phyloP scores from a whole-genome alignment of 2,888 invertebrate species.

The Nephrotoma guestfalica region DNA sequence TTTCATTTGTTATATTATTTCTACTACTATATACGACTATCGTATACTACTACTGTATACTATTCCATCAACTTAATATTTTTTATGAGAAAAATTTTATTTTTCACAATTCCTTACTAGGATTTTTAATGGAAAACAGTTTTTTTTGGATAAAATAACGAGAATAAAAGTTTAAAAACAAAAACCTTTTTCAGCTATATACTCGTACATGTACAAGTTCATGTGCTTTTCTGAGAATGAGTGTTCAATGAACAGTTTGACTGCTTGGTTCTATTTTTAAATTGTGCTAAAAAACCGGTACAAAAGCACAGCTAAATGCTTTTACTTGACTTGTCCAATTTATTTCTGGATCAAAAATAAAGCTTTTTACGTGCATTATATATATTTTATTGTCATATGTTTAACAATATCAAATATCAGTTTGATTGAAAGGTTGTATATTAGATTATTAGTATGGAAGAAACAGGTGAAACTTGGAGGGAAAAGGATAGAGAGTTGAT shows the following conservation, averaged over 20 bases:
- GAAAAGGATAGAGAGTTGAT: neutral
- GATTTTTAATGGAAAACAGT: neutral
- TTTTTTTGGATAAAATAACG: neutral
- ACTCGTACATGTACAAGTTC: neutral
- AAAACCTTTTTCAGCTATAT: neutral
- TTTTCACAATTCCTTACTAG: neutral
- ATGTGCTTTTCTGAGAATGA: neutral
- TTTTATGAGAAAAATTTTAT: neutral
- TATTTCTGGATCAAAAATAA: neutral
- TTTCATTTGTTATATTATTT: neutral
- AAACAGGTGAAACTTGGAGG: neutral
- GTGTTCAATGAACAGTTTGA: neutral
- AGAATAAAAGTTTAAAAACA: neutral
- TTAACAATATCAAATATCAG: neutral
- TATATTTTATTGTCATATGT: neutral
- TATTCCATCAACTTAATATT: neutral
- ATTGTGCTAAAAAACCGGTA: neutral
- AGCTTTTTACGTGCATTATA: neutral
- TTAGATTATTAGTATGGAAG: neutral
- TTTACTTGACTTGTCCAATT: neutral
- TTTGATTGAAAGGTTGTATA: neutral
- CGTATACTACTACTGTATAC: neutral
- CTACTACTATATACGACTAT: neutral
- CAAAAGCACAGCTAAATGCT: neutral
- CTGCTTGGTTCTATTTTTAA: neutral